Conservation (phyloP, 2,888 invertebrate genomes). For the Desoria tigrina region DNA sequence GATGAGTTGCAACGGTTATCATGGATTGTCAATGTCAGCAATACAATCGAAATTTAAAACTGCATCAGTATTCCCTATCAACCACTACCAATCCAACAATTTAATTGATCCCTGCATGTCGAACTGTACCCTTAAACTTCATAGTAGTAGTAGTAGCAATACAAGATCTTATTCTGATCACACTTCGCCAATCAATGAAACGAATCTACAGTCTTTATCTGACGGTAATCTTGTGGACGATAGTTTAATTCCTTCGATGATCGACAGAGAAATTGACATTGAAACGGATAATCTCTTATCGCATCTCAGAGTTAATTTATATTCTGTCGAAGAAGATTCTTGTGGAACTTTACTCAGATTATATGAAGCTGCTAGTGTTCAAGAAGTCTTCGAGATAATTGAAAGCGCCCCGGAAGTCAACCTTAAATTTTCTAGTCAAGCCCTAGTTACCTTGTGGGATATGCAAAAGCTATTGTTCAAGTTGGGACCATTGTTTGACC, state of each 20-base stretch:
- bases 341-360: conserved; percentile 14
- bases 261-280: not conserved
- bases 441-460: conserved; percentile 48
- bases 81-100: no score
- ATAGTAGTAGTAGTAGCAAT: no score
- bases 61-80: no score
- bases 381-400: conserved; percentile 39
- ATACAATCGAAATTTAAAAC: no score
- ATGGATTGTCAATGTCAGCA: no score
- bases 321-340: conserved; percentile 21
- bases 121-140: no score
- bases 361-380: conserved; percentile 37
- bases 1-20: no score
- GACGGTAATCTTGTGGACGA: no score
- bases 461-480: conserved; percentile 45
- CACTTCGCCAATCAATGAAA: no score
- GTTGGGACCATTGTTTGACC: conserved; percentile 36
- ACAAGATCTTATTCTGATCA: no score
- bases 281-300: conserved; percentile 25
- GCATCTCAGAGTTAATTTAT: conserved; percentile 31
- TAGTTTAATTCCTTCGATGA: not conserved
- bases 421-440: conserved; percentile 41
- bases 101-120: no score
- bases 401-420: conserved; percentile 4
- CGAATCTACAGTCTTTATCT: no score